Base-by-base conservation (phyloP, 1,140 invertebrate genomes). In the Galleria mellonella region DNA sequence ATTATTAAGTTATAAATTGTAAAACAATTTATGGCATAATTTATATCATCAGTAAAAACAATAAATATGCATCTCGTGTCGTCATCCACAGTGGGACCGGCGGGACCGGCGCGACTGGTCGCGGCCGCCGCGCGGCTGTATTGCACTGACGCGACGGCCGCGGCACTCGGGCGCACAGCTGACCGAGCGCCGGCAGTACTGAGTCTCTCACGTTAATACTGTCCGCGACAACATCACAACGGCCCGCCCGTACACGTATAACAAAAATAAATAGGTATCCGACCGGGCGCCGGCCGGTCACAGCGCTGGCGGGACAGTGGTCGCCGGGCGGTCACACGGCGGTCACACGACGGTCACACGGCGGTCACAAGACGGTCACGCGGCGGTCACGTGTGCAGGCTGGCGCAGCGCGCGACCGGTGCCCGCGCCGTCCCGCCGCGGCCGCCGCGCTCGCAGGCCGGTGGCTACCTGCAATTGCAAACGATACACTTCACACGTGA, bases 21-120 rank as follows among this genome's bases (percentile, higher is more conserved):
- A 72, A 68, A 73, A 75, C 63, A 68, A 69, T 60, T 63, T 79
- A 75, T 76, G 72, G 72, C 75, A 76, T 79, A 79, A 70, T 65
- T 72, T 74, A 74, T 57, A 59, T 62, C 6, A 23, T 61, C 64
- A 56, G 63, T 65, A 65, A 60, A 58, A 69, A 66, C 57, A 74
- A 76, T 72, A 79, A 74, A 74, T 69, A 73, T 60, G 62, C 55
- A 51, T 57, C 49, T 23, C 2, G 60, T 43, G 57, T 43, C 30
- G 47, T 38, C 47, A 35, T 35, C 32, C 37, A 23, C 17, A 23
- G 40, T 9, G 33, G 15, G 35, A 23, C 23, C 41, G 13, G 12
- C 1, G 10, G 13, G 6, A 23, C 6, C 2, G 2, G 32, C 31
- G 15, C 17, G 10, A 23, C 17, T 2, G 6, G 23, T 14, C 33